phyloP scores from a whole-genome alignment of 2,797 vertebrate genomes.

The Pseudocheirus occidentalis region DNA sequence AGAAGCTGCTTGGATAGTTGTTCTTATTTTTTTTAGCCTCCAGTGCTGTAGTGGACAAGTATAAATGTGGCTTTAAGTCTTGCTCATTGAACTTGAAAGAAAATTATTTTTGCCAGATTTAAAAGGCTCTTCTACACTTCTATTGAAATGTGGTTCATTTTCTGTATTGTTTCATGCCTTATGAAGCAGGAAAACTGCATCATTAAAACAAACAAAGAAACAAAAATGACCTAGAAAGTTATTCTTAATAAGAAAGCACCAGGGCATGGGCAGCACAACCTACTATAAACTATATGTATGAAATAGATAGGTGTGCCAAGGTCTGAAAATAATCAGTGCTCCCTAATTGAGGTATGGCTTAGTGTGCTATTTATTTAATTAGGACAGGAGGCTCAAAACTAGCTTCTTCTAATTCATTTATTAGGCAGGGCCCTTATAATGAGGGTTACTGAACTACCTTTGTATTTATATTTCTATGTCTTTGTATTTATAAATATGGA shows the following conservation, averaged over 20 bases:
- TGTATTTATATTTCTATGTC: background rate
- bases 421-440: background rate
- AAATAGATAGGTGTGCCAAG: background rate
- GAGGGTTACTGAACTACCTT: background rate
- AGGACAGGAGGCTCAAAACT: background rate
- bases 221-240: slow-evolving; percentile 18
- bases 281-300: background rate
- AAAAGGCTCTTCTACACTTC: background rate
- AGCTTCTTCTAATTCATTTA: background rate
- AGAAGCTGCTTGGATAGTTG: background rate
- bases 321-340: background rate
- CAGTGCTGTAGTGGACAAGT: background rate
- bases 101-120: background rate
- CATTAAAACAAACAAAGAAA: background rate
- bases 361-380: background rate
- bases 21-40: background rate
- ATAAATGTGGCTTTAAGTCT: background rate
- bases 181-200: background rate
- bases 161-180: background rate
- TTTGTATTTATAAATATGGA: background rate
- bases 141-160: background rate
- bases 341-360: background rate
- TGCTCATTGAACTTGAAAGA: background rate
- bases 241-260: slow-evolving; percentile 50
- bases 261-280: slow-evolving; percentile 29